A percentile compares a stretch with the other conserved stretches of the same genome.
phyloP scores from a whole-genome alignment of 2,113 vertebrate species.

The Phasianus colchicus region DNA sequence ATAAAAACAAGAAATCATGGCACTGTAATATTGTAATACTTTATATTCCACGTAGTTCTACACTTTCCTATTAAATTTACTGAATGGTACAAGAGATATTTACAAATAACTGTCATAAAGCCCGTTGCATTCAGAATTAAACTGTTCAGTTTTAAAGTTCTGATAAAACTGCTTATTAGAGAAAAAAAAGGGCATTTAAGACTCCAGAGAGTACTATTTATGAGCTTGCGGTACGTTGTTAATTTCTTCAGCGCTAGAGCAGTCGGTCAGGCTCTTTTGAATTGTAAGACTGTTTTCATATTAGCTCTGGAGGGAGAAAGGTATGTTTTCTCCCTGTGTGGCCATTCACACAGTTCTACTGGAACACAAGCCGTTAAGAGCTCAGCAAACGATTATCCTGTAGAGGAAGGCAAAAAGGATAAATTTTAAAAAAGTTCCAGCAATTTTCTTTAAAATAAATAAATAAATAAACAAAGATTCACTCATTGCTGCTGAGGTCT shows the following conservation, averaged over 20 bases:
- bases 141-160: slow-evolving; percentile 11
- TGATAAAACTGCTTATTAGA: slow-evolving; percentile 19
- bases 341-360: slow-evolving; percentile 56
- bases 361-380: background rate
- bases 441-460: background rate
- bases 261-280: slow-evolving; percentile 47
- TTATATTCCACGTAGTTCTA: background rate
- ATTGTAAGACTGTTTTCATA: slow-evolving; percentile 46
- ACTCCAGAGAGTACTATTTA: slow-evolving; percentile 52
- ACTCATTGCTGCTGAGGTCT: background rate
- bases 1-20: background rate
- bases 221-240: slow-evolving; percentile 44
- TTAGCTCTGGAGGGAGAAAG: slow-evolving; percentile 40
- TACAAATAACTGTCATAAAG: slow-evolving; percentile 11
- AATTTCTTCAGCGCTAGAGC: slow-evolving; percentile 51
- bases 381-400: background rate
- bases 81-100: background rate
- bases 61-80: background rate
- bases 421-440: background rate
- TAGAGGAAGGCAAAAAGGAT: background rate
- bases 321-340: slow-evolving; percentile 72
- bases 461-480: background rate
- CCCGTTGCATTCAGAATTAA: background rate
- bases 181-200: slow-evolving; percentile 43
- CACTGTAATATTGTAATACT: background rate